phyloP scores from a whole-genome alignment of 2,113 vertebrate genomes.

The Hystrix brachyura region DNA sequence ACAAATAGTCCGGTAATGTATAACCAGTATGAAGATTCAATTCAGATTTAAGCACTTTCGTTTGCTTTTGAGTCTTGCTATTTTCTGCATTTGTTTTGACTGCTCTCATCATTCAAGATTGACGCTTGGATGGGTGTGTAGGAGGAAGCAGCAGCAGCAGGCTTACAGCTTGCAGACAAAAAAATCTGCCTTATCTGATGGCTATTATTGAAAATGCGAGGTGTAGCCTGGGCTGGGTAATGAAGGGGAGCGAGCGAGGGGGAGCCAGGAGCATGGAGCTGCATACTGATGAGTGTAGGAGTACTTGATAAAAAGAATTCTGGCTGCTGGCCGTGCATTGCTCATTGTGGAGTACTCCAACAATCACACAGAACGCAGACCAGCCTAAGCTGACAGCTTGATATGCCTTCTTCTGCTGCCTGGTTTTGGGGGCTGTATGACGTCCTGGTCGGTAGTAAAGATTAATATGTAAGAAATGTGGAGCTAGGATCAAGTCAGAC shows the following conservation, averaged over 20 bases:
- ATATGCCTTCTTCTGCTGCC: conserved; percentile 85
- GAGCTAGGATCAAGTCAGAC: conserved; percentile 89
- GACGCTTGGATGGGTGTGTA: conserved; percentile 92
- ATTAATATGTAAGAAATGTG: conserved; percentile 91
- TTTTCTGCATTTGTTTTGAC: conserved; percentile 93
- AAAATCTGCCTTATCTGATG: conserved; percentile 95
- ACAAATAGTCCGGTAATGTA: conserved; percentile 86
- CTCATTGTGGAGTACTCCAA: conserved; percentile 93
- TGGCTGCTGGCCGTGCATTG: conserved; percentile 93
- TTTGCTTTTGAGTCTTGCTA: conserved; percentile 90
- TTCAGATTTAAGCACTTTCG: conserved; percentile 88
- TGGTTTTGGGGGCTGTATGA: conserved; percentile 85
- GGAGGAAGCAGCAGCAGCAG: conserved; percentile 92
- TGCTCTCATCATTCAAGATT: conserved; percentile 92
- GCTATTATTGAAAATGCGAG: conserved; percentile 95
- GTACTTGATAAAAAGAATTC: conserved; percentile 99
- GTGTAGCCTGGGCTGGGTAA: conserved; percentile 93
- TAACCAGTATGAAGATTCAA: conserved; percentile 87
- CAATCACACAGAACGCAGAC: conserved; percentile 90
- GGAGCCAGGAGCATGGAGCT: conserved; percentile 93
- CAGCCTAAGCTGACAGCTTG: conserved; percentile 91
- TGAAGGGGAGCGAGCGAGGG: conserved; percentile 91
- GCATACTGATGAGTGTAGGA: conserved; percentile 99
- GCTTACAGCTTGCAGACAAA: conserved; percentile 95
- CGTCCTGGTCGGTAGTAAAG: conserved; percentile 90